Conservation (phyloP, 2,797 vertebrate genomes). For the Enteromius unitaeniatus region DNA sequence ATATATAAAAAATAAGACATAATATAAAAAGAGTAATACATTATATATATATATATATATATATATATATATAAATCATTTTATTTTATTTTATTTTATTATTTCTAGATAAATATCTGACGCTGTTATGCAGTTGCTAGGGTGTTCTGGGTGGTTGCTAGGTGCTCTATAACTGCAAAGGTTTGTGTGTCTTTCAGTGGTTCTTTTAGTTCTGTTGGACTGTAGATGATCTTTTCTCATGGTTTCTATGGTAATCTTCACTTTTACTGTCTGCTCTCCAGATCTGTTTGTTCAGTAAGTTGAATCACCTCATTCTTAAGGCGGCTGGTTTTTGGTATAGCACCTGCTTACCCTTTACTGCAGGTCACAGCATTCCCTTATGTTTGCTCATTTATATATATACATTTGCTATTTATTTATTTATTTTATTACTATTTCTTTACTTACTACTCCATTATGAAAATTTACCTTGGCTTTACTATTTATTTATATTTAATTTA, state of each 20-base stretch:
- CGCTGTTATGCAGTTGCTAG: not conserved
- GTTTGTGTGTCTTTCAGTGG: conserved; percentile 1
- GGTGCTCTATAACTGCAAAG: not conserved
- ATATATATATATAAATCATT: too few relatives aligned
- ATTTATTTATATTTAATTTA: not conserved
- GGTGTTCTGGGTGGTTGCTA: not conserved
- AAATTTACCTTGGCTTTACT: not conserved
- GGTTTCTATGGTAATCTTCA: conserved; percentile 79
- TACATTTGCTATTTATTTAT: not conserved
- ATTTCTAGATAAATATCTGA: too few relatives aligned
- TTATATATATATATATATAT: too few relatives aligned
- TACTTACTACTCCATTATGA: not conserved
- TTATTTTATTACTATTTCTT: not conserved
- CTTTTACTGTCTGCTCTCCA: conserved; percentile 77
- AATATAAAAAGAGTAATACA: too few relatives aligned
- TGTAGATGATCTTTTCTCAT: conserved; percentile 58
- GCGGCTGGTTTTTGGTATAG: not conserved
- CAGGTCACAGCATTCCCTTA: not conserved
- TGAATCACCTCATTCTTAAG: not conserved
- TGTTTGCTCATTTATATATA: not conserved
- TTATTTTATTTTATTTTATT: too few relatives aligned
- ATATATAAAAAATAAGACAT: too few relatives aligned
- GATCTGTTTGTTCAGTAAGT: conserved; percentile 32
- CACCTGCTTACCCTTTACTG: not conserved
- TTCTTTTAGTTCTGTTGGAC: conserved; percentile 17